phyloP scores from a whole-genome alignment of 2,113 vertebrate genomes.

The Paradoxurus hermaphroditus region DNA sequence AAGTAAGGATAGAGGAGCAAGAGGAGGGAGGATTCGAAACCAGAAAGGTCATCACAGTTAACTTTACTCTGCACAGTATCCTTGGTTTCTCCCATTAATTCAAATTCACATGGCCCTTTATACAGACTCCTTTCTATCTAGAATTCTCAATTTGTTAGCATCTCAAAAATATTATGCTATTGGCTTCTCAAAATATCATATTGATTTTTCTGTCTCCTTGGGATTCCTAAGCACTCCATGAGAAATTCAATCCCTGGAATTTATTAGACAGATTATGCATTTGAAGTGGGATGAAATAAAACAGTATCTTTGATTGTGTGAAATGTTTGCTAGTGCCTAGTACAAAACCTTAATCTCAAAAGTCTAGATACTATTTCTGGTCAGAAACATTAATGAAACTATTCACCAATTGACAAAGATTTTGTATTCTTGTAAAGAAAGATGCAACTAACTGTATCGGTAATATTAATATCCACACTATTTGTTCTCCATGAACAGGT shows the following conservation, averaged over 20 bases:
- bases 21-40: background rate
- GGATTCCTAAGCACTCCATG: background rate
- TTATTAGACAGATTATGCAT: background rate
- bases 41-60: background rate
- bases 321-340: background rate
- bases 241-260: constrained; percentile 2
- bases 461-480: background rate
- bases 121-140: background rate
- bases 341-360: background rate
- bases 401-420: background rate
- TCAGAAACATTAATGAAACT: constrained; percentile 11
- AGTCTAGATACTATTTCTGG: background rate
- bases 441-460: background rate
- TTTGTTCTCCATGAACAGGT: background rate
- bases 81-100: background rate
- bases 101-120: background rate
- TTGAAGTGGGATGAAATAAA: background rate
- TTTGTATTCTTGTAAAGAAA: background rate
- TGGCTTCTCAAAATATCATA: background rate
- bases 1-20: no score
- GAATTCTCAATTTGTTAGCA: background rate
- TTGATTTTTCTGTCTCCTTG: background rate
- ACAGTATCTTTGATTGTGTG: background rate
- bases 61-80: background rate
- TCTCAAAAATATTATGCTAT: background rate